Percentiles rank a stretch among this genome's conserved stretches.
Conservation (phyloP, 2,113 vertebrate genomes). For the Ochotona curzoniae region DNA sequence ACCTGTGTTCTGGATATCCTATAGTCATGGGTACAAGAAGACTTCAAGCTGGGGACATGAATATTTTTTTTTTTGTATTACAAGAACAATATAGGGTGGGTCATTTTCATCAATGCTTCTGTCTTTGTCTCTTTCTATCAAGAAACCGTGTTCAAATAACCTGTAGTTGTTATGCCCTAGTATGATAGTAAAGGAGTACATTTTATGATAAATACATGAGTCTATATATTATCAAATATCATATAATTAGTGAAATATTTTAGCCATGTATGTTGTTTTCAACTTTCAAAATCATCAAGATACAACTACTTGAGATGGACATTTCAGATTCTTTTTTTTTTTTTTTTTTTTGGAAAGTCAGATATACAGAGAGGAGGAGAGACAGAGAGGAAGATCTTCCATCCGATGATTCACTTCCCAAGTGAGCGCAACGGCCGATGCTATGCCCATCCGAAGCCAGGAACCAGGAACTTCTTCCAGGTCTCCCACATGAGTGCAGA, state of each 20-base stretch:
- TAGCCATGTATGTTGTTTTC: neutral
- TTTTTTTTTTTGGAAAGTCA: too few species aligned
- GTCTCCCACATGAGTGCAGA: too few species aligned
- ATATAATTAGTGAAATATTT: neutral
- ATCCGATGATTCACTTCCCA: too few species aligned
- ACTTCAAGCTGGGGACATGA: neutral
- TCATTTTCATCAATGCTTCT: neutral
- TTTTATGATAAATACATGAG: neutral
- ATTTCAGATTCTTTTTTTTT: neutral
- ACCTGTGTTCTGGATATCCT: neutral
- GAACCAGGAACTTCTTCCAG: too few species aligned
- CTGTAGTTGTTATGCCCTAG: neutral
- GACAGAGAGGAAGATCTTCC: too few species aligned
- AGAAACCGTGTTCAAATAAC: conserved; percentile 11
- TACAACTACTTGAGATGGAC: neutral
- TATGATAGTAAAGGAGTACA: neutral
- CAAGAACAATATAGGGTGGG: neutral
- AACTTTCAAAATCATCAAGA: conserved; percentile 6
- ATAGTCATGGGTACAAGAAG: neutral
- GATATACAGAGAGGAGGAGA: too few species aligned
- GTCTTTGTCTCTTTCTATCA: neutral
- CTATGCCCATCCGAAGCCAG: too few species aligned
- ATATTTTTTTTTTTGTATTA: neutral
- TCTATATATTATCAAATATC: conserved; percentile 1
- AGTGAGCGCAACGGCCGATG: too few species aligned